Evolutionary conservation across 2,888 invertebrate genomes (phyloP), one percentile per base, ranked within the genome.

Genomic region (Synanthedon tipuliformis): DNA sequence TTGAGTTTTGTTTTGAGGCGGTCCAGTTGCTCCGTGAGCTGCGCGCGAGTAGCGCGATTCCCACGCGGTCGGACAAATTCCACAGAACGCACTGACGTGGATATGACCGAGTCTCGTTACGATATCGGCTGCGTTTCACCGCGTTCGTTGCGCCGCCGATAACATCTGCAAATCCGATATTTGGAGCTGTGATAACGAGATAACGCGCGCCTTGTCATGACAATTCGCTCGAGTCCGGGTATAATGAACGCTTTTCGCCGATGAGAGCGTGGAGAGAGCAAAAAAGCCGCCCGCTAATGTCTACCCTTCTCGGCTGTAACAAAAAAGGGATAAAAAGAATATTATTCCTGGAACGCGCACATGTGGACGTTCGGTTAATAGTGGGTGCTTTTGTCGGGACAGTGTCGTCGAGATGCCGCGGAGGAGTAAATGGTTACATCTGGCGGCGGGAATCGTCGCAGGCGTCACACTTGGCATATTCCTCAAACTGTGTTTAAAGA

Each of bases 401-500:
- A 82, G 76, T 76, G 59, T 61, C 62, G 62, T 65, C 69, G 75
- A 69, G 72, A 87, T 87, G 88, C 83, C 84, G 60, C 84, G 88
- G 61, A 79, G 82, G 71, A 84, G 80, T 72, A 82, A 81, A 71
- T 86, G 85, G 81, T 79, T 82, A 81, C 86, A 88, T 65, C 71
- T 87, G 70, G 77, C 88, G 69, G 87, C 88, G 65, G 90, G 90
- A 69, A 76, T 87, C 60, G 75, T 88, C 63, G 86, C 88, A 69
- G 90, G 90, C 65, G 85, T 90, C 60, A 85, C 86, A 48, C 75
- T 88, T 60, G 90, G 90, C 55, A 81, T 90, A 51, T 78, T 89
- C 61, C 75, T 90, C 52, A 90, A 81, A 69, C 69, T 85, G 60
- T 81, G 84, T 60, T 69, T 83, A 63, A 75, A 81, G 64, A 65